Conservation (phyloP, 2,888 invertebrate genomes). For the Parnassius orleans region DNA sequence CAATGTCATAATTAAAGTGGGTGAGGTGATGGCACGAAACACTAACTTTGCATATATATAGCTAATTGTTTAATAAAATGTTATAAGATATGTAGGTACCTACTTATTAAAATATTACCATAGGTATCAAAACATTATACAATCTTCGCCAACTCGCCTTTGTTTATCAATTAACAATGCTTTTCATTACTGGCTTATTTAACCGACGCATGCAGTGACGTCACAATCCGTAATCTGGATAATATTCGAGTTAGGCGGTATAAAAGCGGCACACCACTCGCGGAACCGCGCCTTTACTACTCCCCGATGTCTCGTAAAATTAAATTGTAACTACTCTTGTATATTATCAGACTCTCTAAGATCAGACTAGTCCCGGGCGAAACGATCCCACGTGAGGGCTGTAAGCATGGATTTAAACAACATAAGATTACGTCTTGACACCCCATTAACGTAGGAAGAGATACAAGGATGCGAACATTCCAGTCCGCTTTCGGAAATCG, state of each 20-base stretch:
- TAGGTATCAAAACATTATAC: not conserved
- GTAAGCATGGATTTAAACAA: slow-evolving; percentile 53
- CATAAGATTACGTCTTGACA: slow-evolving; percentile 60
- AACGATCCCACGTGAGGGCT: slow-evolving; percentile 56
- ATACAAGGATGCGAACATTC: slow-evolving; percentile 43
- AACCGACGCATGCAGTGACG: slow-evolving; percentile 9
- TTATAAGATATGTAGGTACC: not conserved
- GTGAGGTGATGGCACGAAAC: too few species aligned
- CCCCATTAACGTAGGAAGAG: slow-evolving; percentile 59
- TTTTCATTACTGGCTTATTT: slow-evolving; percentile 3
- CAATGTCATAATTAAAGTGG: too few species aligned
- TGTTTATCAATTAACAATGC: slow-evolving; percentile 28
- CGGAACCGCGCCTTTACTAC: slow-evolving; percentile 63
- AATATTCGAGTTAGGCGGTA: slow-evolving; percentile 40
- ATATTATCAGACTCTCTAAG: slow-evolving; percentile 45
- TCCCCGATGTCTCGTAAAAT: slow-evolving; percentile 71
- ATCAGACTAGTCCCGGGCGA: slow-evolving; percentile 57
- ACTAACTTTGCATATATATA: too few species aligned
- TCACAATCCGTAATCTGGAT: slow-evolving; percentile 30
- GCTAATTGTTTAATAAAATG: not conserved
- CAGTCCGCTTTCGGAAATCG: slow-evolving; percentile 31
- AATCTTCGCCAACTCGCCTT: not conserved
- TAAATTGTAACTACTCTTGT: slow-evolving; percentile 65
- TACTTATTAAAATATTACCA: slow-evolving; percentile 1
- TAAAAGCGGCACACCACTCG: slow-evolving; percentile 38